These are phyloP conservation scores for Acromyrmex heyeri DNA, from an alignment of 1,140 invertebrate species.

Conservation along the genomic window DNA sequence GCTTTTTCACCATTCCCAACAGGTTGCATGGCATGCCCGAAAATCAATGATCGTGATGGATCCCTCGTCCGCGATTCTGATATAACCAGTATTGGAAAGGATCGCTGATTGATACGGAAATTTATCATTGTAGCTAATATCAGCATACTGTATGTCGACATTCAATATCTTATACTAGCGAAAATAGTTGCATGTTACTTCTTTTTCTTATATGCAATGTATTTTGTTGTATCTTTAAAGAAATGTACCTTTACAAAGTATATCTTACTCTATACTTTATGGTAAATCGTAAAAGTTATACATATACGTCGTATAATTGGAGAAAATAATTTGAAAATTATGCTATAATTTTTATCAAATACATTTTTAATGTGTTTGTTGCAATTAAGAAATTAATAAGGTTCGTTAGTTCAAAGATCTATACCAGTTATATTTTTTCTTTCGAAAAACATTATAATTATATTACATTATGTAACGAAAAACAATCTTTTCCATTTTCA, in stretches of 20 bases:
- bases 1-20: conserved; percentile 53
- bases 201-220: background rate
- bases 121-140: conserved; percentile 12
- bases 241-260: background rate
- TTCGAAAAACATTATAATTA: background rate
- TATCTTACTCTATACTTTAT: background rate
- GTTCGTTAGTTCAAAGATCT: background rate
- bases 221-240: background rate
- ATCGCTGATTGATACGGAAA: conserved; percentile 13
- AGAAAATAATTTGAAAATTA: conserved; percentile 2
- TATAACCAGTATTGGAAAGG: background rate
- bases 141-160: background rate
- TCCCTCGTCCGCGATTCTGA: background rate
- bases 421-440: background rate
- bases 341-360: background rate
- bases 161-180: background rate
- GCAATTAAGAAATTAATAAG: background rate
- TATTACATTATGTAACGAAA: background rate
- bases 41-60: conserved; percentile 57
- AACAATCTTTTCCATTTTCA: background rate
- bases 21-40: conserved; percentile 12
- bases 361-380: background rate
- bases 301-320: background rate
- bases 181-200: conserved; percentile 10
- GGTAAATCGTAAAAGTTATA: background rate